Evolutionary conservation across 2,888 invertebrate species (phyloP).

Genomic region (Brachypalpus laphriformis): DNA sequence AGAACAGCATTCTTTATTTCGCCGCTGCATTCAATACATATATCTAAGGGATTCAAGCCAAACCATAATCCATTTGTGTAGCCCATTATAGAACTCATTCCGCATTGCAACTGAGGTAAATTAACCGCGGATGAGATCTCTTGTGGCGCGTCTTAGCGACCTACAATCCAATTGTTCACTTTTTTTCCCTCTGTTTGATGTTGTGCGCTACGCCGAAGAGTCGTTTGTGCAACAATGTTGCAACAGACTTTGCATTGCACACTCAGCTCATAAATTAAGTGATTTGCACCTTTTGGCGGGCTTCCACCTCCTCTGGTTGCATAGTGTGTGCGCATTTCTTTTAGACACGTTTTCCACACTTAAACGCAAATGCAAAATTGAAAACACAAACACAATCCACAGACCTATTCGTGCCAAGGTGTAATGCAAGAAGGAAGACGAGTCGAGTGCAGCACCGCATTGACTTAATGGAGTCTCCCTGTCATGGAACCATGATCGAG

Average conservation of each 20-base stretch:
- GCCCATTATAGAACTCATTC: constrained; percentile 54
- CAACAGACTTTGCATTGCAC: constrained; percentile 42
- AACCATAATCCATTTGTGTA: constrained; percentile 49
- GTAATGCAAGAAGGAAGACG: constrained; percentile 24
- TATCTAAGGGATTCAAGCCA: constrained; percentile 46
- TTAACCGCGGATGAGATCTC: constrained; percentile 54
- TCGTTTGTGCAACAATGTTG: constrained; percentile 68
- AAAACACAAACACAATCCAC: constrained; percentile 9
- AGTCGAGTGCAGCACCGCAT: not conserved
- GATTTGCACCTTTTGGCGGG: constrained; percentile 70
- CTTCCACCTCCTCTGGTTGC: constrained; percentile 34
- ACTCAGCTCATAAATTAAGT: constrained; percentile 67
- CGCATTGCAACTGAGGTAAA: constrained; percentile 49
- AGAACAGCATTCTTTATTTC: constrained; percentile 37
- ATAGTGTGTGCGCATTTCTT: not conserved
- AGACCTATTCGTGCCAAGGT: constrained; percentile 36
- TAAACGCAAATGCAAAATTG: constrained; percentile 16
- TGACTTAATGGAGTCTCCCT: not conserved
- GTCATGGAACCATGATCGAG: constrained; percentile 47
- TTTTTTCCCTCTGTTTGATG: constrained; percentile 16
- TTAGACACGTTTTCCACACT: not conserved
- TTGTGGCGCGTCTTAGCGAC: constrained; percentile 15
- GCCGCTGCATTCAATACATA: not conserved
- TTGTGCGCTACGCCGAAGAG: constrained; percentile 1
- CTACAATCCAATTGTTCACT: constrained; percentile 40